phyloP scores from a whole-genome alignment of 2,113 vertebrate genomes.

The Serinus canaria region DNA sequence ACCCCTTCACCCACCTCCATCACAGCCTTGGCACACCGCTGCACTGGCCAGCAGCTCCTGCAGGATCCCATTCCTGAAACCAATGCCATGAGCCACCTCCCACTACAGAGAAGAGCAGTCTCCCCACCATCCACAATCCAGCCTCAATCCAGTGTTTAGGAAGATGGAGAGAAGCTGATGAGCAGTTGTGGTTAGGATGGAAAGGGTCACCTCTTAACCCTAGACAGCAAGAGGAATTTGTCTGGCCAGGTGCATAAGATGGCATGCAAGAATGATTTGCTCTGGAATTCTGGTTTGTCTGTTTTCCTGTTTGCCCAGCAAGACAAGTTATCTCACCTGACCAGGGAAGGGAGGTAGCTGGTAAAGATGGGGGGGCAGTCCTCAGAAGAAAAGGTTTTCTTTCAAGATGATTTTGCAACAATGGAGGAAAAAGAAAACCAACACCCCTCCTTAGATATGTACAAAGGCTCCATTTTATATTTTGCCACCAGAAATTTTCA shows the following conservation, averaged over 20 bases:
- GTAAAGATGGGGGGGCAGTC: neutral
- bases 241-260: neutral
- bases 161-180: neutral
- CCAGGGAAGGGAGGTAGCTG: neutral
- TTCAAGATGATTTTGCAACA: neutral
- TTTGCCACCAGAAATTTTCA: neutral
- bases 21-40: neutral
- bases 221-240: neutral
- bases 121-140: neutral
- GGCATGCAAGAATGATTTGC: neutral
- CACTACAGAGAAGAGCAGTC: neutral
- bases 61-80: neutral
- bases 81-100: neutral
- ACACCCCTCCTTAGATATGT: neutral
- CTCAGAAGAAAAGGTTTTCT: neutral
- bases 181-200: neutral
- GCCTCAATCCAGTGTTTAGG: neutral
- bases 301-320: neutral
- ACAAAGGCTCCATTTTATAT: neutral
- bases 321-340: neutral
- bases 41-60: neutral
- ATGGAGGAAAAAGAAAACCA: fast-evolving
- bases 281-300: neutral
- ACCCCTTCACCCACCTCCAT: neutral
- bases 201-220: neutral